Percentiles rank a stretch among this genome's conserved stretches.
These are phyloP conservation scores for Mesoclemmys tuberculata DNA, from an alignment of 2,113 vertebrate species.

Conservation along the genomic window DNA sequence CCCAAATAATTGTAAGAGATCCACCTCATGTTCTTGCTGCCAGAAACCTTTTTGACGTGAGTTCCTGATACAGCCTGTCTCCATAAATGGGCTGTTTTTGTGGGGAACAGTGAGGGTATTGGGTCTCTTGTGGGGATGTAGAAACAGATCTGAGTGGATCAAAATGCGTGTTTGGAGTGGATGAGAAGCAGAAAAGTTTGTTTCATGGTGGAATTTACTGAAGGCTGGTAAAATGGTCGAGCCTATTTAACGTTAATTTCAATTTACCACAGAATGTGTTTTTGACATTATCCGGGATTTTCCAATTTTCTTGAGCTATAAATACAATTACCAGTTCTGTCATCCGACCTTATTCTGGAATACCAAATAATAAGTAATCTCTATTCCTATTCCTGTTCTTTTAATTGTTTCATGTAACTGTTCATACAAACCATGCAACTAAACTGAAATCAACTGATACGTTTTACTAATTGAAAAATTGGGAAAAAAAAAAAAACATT, in stretches of 20 bases:
- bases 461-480: constrained; percentile 21
- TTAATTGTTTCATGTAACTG: background rate
- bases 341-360: no score
- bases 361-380: background rate
- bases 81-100: background rate
- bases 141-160: background rate
- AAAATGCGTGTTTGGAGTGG: background rate
- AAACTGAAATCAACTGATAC: background rate
- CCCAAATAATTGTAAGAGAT: no score
- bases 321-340: background rate
- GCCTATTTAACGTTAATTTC: no score
- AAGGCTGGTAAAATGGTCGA: background rate
- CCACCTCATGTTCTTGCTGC: no score
- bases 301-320: background rate
- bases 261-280: no score
- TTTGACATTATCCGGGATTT: background rate
- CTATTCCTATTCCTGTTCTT: background rate
- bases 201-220: background rate
- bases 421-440: background rate
- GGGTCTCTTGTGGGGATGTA: background rate
- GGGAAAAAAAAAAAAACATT: constrained; percentile 6
- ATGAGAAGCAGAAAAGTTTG: background rate
- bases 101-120: background rate
- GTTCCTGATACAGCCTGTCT: background rate
- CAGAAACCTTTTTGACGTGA: no score